Percentiles rank a stretch among this genome's conserved stretches.
Conservation (phyloP, 2,797 vertebrate species). For the Peromyscus aztecus region DNA sequence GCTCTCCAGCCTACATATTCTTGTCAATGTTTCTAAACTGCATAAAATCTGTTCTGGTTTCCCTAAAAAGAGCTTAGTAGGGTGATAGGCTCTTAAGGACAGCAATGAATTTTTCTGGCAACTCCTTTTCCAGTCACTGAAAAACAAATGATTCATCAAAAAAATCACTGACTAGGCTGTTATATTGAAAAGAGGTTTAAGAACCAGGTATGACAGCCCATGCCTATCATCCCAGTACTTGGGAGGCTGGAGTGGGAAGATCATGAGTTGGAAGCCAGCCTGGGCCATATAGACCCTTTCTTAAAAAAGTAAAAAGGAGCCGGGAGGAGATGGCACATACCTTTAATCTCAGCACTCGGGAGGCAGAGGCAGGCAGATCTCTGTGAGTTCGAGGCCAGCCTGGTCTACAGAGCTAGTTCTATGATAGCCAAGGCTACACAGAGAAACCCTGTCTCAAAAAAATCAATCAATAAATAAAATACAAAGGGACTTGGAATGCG, state of each 20-base stretch:
- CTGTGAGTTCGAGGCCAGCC: neutral
- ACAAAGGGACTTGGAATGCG: neutral
- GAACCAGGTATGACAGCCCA: neutral
- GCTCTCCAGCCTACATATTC: neutral
- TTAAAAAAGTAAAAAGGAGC: neutral
- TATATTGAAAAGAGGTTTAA: neutral
- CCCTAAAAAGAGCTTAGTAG: neutral
- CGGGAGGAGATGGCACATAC: rapidly evolving
- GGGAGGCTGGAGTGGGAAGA: neutral
- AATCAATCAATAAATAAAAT: too few relatives aligned
- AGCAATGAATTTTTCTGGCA: neutral
- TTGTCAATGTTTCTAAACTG: neutral
- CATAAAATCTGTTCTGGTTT: neutral
- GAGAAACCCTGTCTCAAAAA: neutral
- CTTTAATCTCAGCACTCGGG: neutral
- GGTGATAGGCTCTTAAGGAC: neutral
- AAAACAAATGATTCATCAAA: neutral
- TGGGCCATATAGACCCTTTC: neutral
- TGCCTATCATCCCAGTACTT: neutral
- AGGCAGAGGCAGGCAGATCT: neutral
- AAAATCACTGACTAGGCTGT: neutral
- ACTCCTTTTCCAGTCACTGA: neutral
- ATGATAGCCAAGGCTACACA: neutral
- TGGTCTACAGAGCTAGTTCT: neutral
- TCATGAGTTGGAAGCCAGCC: neutral